phyloP scores from a whole-genome alignment of 2,888 invertebrate species.

The Dermolepida albohirtum region DNA sequence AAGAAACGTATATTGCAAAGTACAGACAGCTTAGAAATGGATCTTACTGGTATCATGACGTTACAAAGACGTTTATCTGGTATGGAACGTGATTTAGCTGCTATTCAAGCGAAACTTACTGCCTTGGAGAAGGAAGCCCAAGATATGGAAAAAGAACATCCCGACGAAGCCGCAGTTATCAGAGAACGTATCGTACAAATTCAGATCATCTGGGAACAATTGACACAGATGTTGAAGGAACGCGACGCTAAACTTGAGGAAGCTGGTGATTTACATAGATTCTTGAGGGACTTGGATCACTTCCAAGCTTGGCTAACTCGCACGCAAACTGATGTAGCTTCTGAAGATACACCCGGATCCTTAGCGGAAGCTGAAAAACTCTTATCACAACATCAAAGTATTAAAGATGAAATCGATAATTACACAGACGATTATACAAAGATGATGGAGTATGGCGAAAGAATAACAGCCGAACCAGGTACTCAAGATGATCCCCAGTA shows the following conservation, averaged over 20 bases:
- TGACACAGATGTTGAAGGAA: slow-evolving; percentile 95
- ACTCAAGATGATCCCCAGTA: slow-evolving; percentile 98
- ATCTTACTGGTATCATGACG: slow-evolving; percentile 98
- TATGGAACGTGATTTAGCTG: slow-evolving; percentile 98
- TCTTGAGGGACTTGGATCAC: slow-evolving; percentile 98
- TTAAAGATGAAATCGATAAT: slow-evolving; percentile 99
- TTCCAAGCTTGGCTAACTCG: slow-evolving; percentile 95
- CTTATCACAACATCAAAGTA: slow-evolving; percentile 96
- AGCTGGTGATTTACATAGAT: slow-evolving; percentile 97
- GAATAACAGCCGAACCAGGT: slow-evolving; percentile 87
- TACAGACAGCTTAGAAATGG: slow-evolving; percentile 98
- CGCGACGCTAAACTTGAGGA: slow-evolving; percentile 98
- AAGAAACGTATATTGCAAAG: slow-evolving; percentile 98
- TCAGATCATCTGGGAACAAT: slow-evolving; percentile 90
- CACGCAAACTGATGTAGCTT: slow-evolving; percentile 99
- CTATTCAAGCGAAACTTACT: slow-evolving; percentile 97
- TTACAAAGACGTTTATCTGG: slow-evolving; percentile 94
- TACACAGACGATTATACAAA: slow-evolving; percentile 97
- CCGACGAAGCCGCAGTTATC: slow-evolving; percentile 92
- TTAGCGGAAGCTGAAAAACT: slow-evolving; percentile 97
- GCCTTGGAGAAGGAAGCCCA: slow-evolving; percentile 94
- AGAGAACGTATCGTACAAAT: slow-evolving; percentile 92
- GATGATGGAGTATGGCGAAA: slow-evolving; percentile 99
- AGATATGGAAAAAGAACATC: slow-evolving; percentile 91
- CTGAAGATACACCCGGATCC: slow-evolving; percentile 93